Percentiles rank a stretch among this genome's conserved stretches.
Evolutionary conservation across 2,888 invertebrate species (phyloP).

Genomic region (Vesta saturnalis): DNA sequence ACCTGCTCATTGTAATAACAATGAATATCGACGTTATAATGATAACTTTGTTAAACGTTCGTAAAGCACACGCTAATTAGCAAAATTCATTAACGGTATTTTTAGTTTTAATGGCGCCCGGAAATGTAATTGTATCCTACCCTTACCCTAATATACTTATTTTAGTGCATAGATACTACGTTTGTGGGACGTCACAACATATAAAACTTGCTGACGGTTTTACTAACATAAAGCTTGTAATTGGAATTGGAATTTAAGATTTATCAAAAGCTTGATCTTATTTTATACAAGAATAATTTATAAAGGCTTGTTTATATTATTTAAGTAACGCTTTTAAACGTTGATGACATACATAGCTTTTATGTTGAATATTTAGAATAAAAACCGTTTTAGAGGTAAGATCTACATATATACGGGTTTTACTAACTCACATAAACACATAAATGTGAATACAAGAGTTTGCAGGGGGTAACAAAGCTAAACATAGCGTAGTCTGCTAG

Average conservation of each 20-base stretch:
- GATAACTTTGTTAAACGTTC: no score
- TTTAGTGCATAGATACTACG: background rate
- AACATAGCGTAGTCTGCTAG: slow-evolving; percentile 49
- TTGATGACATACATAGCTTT: slow-evolving; percentile 4
- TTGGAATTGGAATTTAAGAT: background rate
- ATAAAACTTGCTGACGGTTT: background rate
- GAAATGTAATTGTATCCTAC: slow-evolving; percentile 4
- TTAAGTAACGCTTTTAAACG: slow-evolving; percentile 8
- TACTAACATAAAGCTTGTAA: background rate
- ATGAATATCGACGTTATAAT: no score
- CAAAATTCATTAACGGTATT: background rate
- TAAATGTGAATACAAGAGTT: slow-evolving; percentile 44
- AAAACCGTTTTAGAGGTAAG: background rate
- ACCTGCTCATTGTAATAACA: no score
- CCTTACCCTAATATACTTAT: background rate
- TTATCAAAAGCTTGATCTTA: background rate
- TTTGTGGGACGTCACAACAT: background rate
- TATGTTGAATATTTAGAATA: slow-evolving; percentile 3
- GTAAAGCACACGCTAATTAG: no score
- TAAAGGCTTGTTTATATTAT: background rate
- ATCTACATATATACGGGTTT: slow-evolving; percentile 5
- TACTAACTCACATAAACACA: slow-evolving; percentile 29
- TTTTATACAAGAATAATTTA: background rate
- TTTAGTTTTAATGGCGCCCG: slow-evolving; percentile 7
- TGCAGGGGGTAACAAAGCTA: slow-evolving; percentile 51